Conservation (phyloP, 2,888 invertebrate species). For the Cheilosia vernalis region DNA sequence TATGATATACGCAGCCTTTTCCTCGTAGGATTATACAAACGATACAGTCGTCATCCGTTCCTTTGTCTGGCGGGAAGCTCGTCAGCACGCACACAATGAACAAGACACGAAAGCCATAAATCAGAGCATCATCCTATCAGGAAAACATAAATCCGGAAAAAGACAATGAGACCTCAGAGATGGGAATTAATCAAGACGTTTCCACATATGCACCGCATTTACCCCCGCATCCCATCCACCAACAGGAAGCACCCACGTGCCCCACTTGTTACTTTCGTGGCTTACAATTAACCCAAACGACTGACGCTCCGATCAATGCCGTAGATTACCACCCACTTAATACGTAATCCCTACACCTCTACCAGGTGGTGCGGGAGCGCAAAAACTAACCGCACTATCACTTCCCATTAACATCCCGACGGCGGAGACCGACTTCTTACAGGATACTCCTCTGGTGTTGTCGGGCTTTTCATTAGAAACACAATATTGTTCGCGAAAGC, state of each 20-base stretch:
- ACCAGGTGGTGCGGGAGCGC: neutral
- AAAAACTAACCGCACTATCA: neutral
- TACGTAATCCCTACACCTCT: conserved; percentile 32
- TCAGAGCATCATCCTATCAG: conserved; percentile 28
- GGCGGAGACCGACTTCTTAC: conserved; percentile 14
- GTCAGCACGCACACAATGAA: neutral
- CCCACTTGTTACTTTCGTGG: conserved; percentile 30
- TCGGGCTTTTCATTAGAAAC: conserved; percentile 26
- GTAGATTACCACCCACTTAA: conserved; percentile 62
- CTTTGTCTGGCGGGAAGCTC: too few relatives aligned
- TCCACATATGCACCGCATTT: conserved; percentile 6
- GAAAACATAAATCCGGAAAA: conserved; percentile 42
- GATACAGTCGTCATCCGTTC: too few relatives aligned
- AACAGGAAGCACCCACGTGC: neutral
- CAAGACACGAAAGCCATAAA: conserved; percentile 48
- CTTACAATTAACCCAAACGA: conserved; percentile 66
- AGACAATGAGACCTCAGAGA: conserved; percentile 48
- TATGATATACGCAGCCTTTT: too few relatives aligned
- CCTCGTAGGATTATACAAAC: too few relatives aligned
- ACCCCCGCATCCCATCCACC: neutral
- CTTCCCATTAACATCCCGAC: conserved; percentile 26
- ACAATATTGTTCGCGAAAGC: conserved; percentile 28
- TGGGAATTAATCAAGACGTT: conserved; percentile 49
- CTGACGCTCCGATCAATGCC: conserved; percentile 49
- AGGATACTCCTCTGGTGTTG: conserved; percentile 24